These are phyloP conservation scores for Salpingus planirostris DNA, from an alignment of 2,888 invertebrate species.

Conservation along the genomic window DNA sequence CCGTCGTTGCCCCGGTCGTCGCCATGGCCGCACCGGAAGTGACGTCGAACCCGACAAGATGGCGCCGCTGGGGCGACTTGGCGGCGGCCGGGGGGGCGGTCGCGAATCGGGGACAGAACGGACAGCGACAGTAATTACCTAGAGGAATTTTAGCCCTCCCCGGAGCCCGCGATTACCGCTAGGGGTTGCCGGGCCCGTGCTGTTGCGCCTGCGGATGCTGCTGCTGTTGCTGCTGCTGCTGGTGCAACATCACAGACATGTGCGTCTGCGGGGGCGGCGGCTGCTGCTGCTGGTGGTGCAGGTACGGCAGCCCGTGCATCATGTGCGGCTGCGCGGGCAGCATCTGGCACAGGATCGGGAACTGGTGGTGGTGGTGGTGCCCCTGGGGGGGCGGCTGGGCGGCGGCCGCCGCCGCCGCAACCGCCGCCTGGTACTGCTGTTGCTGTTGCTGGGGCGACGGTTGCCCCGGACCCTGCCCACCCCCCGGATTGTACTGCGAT, in stretches of 20 bases:
- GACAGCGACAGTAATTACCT: too few species aligned
- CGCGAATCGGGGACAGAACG: too few species aligned
- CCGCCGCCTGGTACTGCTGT: constrained; percentile 48
- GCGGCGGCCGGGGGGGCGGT: too few species aligned
- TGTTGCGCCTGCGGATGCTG: background rate
- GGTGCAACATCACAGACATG: constrained; percentile 9
- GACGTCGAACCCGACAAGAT: too few species aligned
- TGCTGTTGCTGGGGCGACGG: constrained; percentile 34
- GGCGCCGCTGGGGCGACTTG: too few species aligned
- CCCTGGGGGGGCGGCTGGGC: constrained; percentile 51
- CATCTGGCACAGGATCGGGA: constrained; percentile 47
- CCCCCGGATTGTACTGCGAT: constrained; percentile 38
- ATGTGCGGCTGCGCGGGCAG: constrained; percentile 47
- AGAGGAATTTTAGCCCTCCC: too few species aligned
- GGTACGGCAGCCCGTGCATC: constrained; percentile 40
- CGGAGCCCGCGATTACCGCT: too few species aligned
- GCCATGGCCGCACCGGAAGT: too few species aligned
- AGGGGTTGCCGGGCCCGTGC: background rate
- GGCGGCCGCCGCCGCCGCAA: constrained; percentile 51
- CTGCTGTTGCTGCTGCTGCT: background rate
- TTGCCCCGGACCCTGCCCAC: constrained; percentile 34
- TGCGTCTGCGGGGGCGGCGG: constrained; percentile 42
- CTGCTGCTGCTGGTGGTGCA: constrained; percentile 45
- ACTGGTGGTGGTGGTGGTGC: constrained; percentile 47
- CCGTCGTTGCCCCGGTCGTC: too few species aligned